Conservation (phyloP, 2,113 vertebrate genomes). For the Tonatia bakeri region DNA sequence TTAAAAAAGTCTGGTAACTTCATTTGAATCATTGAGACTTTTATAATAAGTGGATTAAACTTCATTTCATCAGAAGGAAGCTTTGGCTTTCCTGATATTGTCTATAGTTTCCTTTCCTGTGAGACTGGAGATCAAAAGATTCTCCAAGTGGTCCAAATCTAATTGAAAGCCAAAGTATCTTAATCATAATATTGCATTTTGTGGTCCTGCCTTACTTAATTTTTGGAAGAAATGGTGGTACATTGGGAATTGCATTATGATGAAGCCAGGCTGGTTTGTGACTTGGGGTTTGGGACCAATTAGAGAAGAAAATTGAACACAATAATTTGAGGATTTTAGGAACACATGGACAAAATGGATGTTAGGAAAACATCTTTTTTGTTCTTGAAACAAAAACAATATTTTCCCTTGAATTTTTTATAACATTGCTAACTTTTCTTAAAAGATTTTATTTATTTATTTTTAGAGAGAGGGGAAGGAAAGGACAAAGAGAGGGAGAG, state of each 20-base stretch:
- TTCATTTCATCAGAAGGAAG: constrained; percentile 44
- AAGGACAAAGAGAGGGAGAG: no score
- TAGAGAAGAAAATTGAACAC: constrained; percentile 23
- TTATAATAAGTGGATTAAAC: constrained; percentile 14
- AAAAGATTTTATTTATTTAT: no score
- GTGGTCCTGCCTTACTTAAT: constrained; percentile 38
- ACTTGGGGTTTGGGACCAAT: constrained; percentile 53
- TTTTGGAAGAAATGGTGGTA: constrained; percentile 64
- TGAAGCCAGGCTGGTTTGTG: constrained; percentile 49
- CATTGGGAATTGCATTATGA: constrained; percentile 52
- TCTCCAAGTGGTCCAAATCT: constrained; percentile 38
- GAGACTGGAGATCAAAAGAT: constrained; percentile 35
- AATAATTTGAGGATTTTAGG: constrained; percentile 49
- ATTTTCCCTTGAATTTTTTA: constrained; percentile 10
- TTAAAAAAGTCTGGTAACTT: constrained; percentile 46
- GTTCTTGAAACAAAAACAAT: not conserved
- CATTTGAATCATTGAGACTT: constrained; percentile 50
- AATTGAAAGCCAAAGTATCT: constrained; percentile 59
- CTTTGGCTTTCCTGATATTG: constrained; percentile 44
- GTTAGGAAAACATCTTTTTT: constrained; percentile 1
- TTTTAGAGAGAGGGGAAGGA: no score
- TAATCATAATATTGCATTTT: constrained; percentile 69
- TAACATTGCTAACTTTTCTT: not conserved
- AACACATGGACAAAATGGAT: not conserved
- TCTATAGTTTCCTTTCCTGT: constrained; percentile 56